Evolutionary conservation across 2,797 vertebrate species (phyloP).

Genomic region (Bradypus variegatus): DNA sequence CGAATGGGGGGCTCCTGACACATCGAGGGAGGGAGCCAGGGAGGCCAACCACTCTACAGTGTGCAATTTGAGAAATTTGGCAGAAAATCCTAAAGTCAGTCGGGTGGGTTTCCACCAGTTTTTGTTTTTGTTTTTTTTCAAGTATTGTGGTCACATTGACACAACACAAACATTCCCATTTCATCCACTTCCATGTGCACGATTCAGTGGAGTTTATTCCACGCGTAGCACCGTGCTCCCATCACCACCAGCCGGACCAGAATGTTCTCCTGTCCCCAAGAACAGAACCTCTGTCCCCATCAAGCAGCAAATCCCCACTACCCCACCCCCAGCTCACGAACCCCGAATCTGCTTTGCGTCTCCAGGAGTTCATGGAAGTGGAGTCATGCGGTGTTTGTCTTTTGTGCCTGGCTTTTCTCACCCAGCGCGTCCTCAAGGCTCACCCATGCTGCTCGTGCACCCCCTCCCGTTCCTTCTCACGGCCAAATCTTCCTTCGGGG

Average conservation of each 20-base stretch:
- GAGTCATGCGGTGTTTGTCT: conserved; percentile 65
- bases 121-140: background rate
- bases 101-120: background rate
- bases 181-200: background rate
- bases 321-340: too few relatives aligned
- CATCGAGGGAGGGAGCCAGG: too few relatives aligned
- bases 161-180: background rate
- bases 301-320: too few relatives aligned
- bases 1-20: too few relatives aligned
- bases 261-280: background rate
- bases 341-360: background rate
- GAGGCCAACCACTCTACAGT: too few relatives aligned
- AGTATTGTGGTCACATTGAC: too few relatives aligned
- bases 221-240: too few relatives aligned
- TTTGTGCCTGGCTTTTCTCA: background rate
- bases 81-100: too few relatives aligned
- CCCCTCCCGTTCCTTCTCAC: too few relatives aligned
- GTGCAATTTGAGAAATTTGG: too few relatives aligned
- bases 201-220: background rate
- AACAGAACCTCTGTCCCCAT: background rate
- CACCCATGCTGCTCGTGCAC: conserved; percentile 24
- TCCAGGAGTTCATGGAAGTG: background rate
- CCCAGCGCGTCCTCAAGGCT: too few relatives aligned
- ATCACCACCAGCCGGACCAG: background rate
- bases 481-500: too few relatives aligned